A percentile compares a stretch with the other conserved stretches of the same genome.
These are phyloP conservation scores for Zoroaster sp. DNA, from an alignment of 53 echinoderm and acorn worm genomes.

Conservation along the genomic window DNA sequence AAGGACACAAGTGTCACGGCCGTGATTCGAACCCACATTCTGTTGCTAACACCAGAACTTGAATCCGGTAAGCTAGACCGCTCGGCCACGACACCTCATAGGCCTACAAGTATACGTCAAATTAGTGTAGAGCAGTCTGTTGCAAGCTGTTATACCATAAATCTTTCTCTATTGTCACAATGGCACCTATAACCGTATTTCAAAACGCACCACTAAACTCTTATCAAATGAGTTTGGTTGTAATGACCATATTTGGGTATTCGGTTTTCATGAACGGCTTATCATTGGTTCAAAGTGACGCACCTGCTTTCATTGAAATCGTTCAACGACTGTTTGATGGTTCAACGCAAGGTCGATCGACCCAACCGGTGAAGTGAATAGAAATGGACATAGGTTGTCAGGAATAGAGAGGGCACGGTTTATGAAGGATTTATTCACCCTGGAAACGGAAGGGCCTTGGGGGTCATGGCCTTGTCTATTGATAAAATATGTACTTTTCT, in stretches of 20 bases:
- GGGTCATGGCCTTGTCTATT: neutral
- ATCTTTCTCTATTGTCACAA: neutral
- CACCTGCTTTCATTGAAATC: neutral
- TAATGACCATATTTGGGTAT: constrained; percentile 28
- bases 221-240: neutral
- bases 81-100: no score
- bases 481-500: neutral
- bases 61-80: no score
- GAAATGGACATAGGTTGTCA: no score
- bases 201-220: neutral
- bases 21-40: no score
- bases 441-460: neutral
- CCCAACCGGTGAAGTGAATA: no score
- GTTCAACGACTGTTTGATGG: constrained; percentile 19
- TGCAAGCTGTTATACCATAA: no score
- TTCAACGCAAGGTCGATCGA: no score
- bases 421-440: neutral
- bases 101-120: no score
- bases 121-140: no score
- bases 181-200: neutral
- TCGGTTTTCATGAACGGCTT: constrained; percentile 21
- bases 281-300: constrained; percentile 46
- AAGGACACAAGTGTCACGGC: no score
- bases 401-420: neutral
- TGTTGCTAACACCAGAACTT: no score